phyloP scores from a whole-genome alignment of 2,888 invertebrate genomes.

The Melanchra persicariae region DNA sequence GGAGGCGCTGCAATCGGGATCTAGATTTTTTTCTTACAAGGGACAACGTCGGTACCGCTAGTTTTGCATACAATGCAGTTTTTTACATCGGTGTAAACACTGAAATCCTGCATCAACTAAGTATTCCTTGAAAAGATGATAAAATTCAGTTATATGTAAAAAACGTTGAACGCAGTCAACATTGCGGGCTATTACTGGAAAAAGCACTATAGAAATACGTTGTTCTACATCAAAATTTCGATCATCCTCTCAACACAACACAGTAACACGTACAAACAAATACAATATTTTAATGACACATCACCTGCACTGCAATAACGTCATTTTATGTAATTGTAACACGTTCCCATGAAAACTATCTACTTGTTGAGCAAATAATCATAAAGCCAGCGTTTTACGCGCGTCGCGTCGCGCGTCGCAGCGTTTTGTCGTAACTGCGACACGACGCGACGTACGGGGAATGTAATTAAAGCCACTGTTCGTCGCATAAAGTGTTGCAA shows the following conservation, averaged over 20 bases:
- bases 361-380: constrained; percentile 85
- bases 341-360: constrained; percentile 64
- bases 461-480: constrained; percentile 68
- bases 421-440: constrained; percentile 66
- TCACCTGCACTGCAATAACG: constrained; percentile 61
- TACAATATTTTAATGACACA: constrained; percentile 54
- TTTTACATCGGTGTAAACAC: no score
- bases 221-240: not conserved
- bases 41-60: no score
- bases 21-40: no score
- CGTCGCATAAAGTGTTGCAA: constrained; percentile 75
- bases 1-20: no score
- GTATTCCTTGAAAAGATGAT: no score
- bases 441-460: constrained; percentile 57
- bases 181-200: not conserved
- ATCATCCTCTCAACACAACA: not conserved
- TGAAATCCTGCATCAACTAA: no score
- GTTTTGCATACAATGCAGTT: no score
- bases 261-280: constrained; percentile 1
- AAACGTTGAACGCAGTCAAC: no score
- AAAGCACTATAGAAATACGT: not conserved
- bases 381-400: constrained; percentile 75
- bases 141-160: no score
- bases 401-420: constrained; percentile 55
- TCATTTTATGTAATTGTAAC: constrained; percentile 63